Percentiles rank a stretch among this genome's conserved stretches.
Evolutionary conservation across 2,797 vertebrate genomes (phyloP).

Genomic region (Valencia hispanica): DNA sequence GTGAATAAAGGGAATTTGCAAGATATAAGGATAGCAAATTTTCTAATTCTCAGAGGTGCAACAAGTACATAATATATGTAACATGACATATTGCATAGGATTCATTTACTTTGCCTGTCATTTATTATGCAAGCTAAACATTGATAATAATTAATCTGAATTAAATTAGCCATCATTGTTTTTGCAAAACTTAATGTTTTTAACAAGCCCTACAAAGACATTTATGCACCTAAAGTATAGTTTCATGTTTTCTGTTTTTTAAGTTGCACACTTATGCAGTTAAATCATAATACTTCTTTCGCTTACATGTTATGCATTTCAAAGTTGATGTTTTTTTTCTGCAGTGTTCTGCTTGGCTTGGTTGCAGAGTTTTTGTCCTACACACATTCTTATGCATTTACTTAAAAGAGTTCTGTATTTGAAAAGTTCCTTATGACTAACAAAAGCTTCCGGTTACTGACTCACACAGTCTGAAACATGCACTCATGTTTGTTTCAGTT

Average conservation of each 20-base stretch:
- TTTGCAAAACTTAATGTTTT: not conserved
- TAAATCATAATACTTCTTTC: not conserved
- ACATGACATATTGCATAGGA: not conserved
- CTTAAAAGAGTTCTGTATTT: not conserved
- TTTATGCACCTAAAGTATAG: not conserved
- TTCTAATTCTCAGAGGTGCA: not conserved
- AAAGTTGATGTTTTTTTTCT: not conserved
- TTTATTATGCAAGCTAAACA: not conserved
- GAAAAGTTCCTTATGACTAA: not conserved
- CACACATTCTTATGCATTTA: too few relatives aligned
- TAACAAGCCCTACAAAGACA: not conserved
- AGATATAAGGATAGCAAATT: not conserved
- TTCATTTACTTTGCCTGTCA: not conserved
- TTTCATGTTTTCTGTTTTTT: not conserved
- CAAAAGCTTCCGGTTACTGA: not conserved
- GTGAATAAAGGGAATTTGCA: too few relatives aligned
- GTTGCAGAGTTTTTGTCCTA: not conserved
- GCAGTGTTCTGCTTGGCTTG: not conserved
- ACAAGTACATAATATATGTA: not conserved
- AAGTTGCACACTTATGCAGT: not conserved
- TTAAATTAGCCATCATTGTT: not conserved
- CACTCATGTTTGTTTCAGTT: not conserved
- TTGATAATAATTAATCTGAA: not conserved
- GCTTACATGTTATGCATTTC: not conserved
- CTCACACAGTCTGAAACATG: not conserved